Evolutionary conservation across 2,113 vertebrate species (phyloP).

Genomic region (Donacobius atricapilla): DNA sequence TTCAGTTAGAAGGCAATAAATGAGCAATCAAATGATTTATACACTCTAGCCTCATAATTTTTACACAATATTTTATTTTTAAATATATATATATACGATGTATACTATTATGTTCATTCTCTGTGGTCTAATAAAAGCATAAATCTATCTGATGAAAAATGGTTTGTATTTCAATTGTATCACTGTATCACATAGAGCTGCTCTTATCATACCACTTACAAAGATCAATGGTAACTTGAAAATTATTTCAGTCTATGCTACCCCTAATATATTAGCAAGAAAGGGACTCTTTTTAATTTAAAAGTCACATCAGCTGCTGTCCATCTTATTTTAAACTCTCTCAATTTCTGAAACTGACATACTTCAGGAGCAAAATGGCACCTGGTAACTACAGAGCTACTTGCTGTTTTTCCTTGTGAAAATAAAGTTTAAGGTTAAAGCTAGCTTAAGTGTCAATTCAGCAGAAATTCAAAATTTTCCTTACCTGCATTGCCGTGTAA

Average conservation of each 20-base stretch:
- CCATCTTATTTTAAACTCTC: constrained; percentile 57
- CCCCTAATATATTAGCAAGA: constrained; percentile 69
- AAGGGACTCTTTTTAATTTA: constrained; percentile 71
- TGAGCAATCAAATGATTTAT: constrained; percentile 73
- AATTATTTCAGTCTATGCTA: constrained; percentile 59
- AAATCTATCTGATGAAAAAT: constrained; percentile 75
- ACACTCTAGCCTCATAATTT: constrained; percentile 65
- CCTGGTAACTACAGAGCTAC: constrained; percentile 39
- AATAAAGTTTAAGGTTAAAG: constrained; percentile 36
- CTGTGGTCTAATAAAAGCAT: constrained; percentile 72
- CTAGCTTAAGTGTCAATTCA: neutral
- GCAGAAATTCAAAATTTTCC: neutral
- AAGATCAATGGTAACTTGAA: constrained; percentile 75
- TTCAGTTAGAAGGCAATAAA: constrained; percentile 72
- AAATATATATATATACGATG: constrained; percentile 70
- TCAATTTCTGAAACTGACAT: constrained; percentile 55
- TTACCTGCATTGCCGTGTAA: neutral
- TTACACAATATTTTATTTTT: constrained; percentile 71
- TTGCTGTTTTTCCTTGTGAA: constrained; percentile 32
- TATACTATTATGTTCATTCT: constrained; percentile 74
- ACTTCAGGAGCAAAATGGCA: constrained; percentile 43
- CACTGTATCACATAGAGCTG: constrained; percentile 13
- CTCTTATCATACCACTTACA: constrained; percentile 63
- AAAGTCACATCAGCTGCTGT: constrained; percentile 60
- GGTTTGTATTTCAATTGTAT: constrained; percentile 66